Percentiles rank a stretch among this genome's conserved stretches.
Evolutionary conservation across 23 tunicate species (phyloP).

Genomic region (Ascidia mentula): DNA sequence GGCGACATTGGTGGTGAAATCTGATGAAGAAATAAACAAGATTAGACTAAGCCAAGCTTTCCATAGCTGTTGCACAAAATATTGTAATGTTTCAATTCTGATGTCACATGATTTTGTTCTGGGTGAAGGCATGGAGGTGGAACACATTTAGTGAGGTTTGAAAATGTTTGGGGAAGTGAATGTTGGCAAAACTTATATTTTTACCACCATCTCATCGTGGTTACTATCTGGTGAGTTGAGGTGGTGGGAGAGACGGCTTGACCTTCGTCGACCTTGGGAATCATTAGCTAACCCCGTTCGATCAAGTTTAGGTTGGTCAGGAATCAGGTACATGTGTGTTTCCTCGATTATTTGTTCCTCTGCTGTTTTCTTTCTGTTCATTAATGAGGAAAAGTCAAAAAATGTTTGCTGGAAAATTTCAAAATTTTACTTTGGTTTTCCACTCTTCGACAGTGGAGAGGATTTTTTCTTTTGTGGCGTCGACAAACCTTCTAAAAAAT

Average conservation of each 20-base stretch:
- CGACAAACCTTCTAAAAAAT: too few relatives aligned
- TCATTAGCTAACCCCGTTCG: conserved; percentile 75
- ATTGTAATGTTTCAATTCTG: too few relatives aligned
- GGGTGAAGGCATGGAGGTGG: too few relatives aligned
- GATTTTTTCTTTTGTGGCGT: not conserved
- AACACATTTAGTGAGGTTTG: too few relatives aligned
- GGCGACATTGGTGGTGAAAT: conserved; percentile 22
- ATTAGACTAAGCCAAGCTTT: too few relatives aligned
- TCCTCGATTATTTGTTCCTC: conserved; percentile 84
- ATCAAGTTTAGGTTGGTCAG: conserved; percentile 89
- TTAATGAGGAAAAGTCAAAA: too few relatives aligned
- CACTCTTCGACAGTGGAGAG: not conserved
- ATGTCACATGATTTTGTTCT: too few relatives aligned
- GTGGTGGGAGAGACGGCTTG: conserved; percentile 82
- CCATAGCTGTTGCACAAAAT: too few relatives aligned
- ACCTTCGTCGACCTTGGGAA: conserved; percentile 82
- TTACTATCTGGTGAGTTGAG: conserved; percentile 25
- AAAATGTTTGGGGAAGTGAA: too few relatives aligned
- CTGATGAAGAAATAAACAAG: too few relatives aligned
- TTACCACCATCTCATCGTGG: conserved; percentile 24
- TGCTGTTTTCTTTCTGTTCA: conserved; percentile 49
- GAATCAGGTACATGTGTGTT: conserved; percentile 84
- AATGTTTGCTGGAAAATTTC: not conserved
- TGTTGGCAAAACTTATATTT: too few relatives aligned
- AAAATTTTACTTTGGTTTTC: not conserved